phyloP scores from a whole-genome alignment of 1,140 invertebrate species.

The Riptortus pedestris region DNA sequence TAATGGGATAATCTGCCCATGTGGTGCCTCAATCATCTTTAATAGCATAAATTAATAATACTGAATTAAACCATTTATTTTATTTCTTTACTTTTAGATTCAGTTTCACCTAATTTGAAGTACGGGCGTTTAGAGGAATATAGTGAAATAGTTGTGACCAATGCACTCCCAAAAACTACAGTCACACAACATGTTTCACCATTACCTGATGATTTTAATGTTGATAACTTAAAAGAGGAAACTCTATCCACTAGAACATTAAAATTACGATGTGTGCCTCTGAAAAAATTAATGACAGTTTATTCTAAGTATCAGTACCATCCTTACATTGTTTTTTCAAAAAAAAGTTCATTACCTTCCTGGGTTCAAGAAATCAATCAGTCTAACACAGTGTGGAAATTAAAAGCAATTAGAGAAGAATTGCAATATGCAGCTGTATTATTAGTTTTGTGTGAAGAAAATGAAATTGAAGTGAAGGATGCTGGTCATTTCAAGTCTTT shows the following conservation, averaged over 20 bases:
- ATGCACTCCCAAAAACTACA: not conserved
- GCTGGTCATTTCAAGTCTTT: slow-evolving; percentile 5
- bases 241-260: not conserved
- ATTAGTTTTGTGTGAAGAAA: not conserved
- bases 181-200: not conserved
- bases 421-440: not conserved
- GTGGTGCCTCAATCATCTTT: too few species aligned
- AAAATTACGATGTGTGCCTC: slow-evolving; percentile 7
- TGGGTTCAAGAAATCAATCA: not conserved
- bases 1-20: too few species aligned
- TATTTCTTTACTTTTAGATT: slow-evolving; percentile 23
- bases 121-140: slow-evolving; percentile 28
- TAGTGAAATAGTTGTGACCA: slow-evolving; percentile 26
- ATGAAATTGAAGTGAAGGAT: not conserved
- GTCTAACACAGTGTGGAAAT: slow-evolving; percentile 11
- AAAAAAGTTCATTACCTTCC: not conserved
- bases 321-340: slow-evolving; percentile 25
- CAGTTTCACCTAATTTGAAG: slow-evolving; percentile 18
- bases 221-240: slow-evolving; percentile 1
- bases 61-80: too few species aligned
- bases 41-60: too few species aligned
- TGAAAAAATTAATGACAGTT: too few species aligned
- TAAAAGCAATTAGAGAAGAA: not conserved
- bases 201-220: too few species aligned
- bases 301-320: slow-evolving; percentile 23